phyloP scores from a whole-genome alignment of 2,888 invertebrate genomes.

The Dasypogon diadema region DNA sequence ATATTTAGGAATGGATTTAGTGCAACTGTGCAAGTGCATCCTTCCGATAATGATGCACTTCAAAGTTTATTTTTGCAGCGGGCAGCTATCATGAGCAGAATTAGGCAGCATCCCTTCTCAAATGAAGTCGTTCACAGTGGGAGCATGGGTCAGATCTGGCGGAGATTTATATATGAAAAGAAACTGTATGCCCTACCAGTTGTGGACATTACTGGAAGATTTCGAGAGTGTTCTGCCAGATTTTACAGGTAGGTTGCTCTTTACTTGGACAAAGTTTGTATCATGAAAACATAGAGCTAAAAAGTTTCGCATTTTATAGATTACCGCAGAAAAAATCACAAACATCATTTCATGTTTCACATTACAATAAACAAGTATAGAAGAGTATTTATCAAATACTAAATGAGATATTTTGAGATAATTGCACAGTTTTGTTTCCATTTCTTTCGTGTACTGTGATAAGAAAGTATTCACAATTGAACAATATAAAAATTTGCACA shows the following conservation, averaged over 20 bases:
- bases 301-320: too few relatives aligned
- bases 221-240: constrained; percentile 79
- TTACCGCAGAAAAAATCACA: too few relatives aligned
- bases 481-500: too few relatives aligned
- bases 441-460: too few relatives aligned
- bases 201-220: constrained; percentile 78
- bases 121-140: constrained; percentile 56
- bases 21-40: constrained; percentile 55
- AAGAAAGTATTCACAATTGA: too few relatives aligned
- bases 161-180: constrained; percentile 80
- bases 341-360: too few relatives aligned
- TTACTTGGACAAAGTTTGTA: too few relatives aligned
- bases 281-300: too few relatives aligned
- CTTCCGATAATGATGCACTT: constrained; percentile 49
- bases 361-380: too few relatives aligned
- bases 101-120: constrained; percentile 60
- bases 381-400: too few relatives aligned
- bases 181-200: constrained; percentile 81
- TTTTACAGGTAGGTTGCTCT: constrained; percentile 79
- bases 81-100: constrained; percentile 63
- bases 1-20: constrained; percentile 51
- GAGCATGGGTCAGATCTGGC: constrained; percentile 66
- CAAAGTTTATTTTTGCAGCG: constrained; percentile 55
- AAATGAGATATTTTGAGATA: too few relatives aligned
- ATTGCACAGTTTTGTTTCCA: too few relatives aligned